Conservation (phyloP, 2,113 vertebrate species). For the Triplophysa tibetana region DNA sequence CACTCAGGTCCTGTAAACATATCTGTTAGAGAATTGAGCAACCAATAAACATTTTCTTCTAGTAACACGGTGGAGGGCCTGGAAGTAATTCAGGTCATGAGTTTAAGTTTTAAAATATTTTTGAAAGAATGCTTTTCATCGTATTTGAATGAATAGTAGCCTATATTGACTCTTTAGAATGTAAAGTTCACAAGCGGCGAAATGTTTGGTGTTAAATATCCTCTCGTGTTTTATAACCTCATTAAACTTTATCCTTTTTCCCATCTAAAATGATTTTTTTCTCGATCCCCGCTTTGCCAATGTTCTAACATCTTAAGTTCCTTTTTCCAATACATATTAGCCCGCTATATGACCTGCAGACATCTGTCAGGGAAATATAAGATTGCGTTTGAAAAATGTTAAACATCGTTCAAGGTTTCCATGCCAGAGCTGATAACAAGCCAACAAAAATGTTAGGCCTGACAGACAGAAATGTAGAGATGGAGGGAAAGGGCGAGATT, state of each 20-base stretch:
- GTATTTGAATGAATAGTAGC: constrained; percentile 2
- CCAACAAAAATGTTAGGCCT: constrained; percentile 53
- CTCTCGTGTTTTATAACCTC: constrained; percentile 21
- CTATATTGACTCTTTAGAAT: not conserved
- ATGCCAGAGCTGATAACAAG: constrained; percentile 69
- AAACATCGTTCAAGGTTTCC: constrained; percentile 63
- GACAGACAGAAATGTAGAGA: constrained; percentile 27
- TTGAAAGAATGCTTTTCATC: not conserved
- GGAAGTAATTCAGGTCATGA: constrained; percentile 24
- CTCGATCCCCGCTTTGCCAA: not conserved
- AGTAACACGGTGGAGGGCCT: constrained; percentile 9
- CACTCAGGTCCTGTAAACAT: constrained; percentile 35
- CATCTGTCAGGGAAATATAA: constrained; percentile 73
- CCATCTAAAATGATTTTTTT: constrained; percentile 2
- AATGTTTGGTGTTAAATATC: constrained; percentile 9
- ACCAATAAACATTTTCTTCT: not conserved
- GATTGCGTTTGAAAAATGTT: constrained; percentile 66
- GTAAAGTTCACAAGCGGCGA: constrained; percentile 52
- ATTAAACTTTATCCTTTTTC: constrained; percentile 11
- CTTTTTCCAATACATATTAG: constrained; percentile 62
- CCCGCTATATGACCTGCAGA: constrained; percentile 62
- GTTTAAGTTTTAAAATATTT: constrained; percentile 8
- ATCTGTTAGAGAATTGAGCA: too few species aligned
- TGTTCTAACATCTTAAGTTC: constrained; percentile 39
- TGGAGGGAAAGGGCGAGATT: constrained; percentile 31